Evolutionary conservation across 2,113 vertebrate genomes (phyloP).

Genomic region (Ivindomyrus marchei): DNA sequence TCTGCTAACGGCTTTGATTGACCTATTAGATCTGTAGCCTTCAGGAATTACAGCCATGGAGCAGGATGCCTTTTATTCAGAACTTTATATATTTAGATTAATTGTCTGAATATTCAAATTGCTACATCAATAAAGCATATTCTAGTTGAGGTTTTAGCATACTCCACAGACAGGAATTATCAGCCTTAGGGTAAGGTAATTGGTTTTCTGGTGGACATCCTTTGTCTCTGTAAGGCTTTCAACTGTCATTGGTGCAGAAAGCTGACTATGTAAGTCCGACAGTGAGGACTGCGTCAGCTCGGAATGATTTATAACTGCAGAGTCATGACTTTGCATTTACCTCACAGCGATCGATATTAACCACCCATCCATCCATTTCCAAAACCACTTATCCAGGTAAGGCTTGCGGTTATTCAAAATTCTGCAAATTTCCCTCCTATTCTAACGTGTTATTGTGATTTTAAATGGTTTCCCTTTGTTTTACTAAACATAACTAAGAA

Average conservation of each 20-base stretch:
- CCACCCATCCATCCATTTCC: constrained; percentile 1
- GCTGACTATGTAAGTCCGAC: not conserved
- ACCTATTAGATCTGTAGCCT: not conserved
- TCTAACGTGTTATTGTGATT: not conserved
- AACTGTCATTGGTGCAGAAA: constrained; percentile 2
- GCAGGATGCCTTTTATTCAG: not conserved
- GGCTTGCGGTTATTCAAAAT: not conserved
- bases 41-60: not conserved
- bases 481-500: not conserved
- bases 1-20: not conserved
- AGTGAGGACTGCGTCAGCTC: not conserved
- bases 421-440: not conserved
- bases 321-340: constrained; percentile 3
- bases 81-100: not conserved
- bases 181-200: not conserved
- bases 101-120: not conserved
- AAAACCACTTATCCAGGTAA: not conserved
- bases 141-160: not conserved
- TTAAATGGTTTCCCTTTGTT: not conserved
- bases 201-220: not conserved
- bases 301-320: not conserved
- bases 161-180: not conserved
- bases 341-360: not conserved
- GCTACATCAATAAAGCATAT: not conserved
- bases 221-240: constrained; percentile 5